Base-by-base conservation (phyloP, 1,140 invertebrate species). In the Marisa cornuarietis region DNA sequence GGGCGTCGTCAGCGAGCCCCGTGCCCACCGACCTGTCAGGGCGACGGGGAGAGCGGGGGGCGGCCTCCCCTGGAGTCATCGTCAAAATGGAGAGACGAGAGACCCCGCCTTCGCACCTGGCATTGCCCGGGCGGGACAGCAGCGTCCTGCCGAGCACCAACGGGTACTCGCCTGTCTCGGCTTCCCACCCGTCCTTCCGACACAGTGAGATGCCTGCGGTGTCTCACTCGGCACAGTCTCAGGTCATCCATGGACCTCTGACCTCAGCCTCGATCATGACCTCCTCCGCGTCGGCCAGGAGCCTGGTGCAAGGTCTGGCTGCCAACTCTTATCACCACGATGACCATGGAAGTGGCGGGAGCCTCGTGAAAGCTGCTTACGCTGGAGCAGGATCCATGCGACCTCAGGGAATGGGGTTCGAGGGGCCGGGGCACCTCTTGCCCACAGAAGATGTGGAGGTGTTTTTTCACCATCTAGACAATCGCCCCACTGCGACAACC, bases 391-490 rank as follows among this genome's bases (percentile, higher is more conserved):
- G 71, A n/a, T 24, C 13, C 24, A n/a, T 22, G 69, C 69, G 69
- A 49, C 10, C 8, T 31, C 14, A 58, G n/a, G 54, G 54, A 0
- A 13, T n/a, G 54, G 63, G 14, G 20, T 83, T 77, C 71, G 83
- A 81, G 42, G 65, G 72, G 20, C 62, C 80, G 8, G 75, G 77
- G 0, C 82, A 80, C 22, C 77, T 83, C 10, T 31, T 83, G n/a
- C 80, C 80, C 26, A 79, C 69, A 18, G 83, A 83, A 24, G 83
- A 83, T 61, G 83, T 83, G 65, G 83, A 83, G 66, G 83, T 79
- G 22, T 83, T 83, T 66, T 82, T 83, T 63, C 63, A 83, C 52
- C 74, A 80, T 61, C 76, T 83, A 16, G 83, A 83, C 74, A 73
- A 68, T 63, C 73, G 63, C 51, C 73, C 77, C n/a, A 66, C 73